Evolutionary conservation across 2,113 vertebrate species (phyloP).

Genomic region (Canis aureus): DNA sequence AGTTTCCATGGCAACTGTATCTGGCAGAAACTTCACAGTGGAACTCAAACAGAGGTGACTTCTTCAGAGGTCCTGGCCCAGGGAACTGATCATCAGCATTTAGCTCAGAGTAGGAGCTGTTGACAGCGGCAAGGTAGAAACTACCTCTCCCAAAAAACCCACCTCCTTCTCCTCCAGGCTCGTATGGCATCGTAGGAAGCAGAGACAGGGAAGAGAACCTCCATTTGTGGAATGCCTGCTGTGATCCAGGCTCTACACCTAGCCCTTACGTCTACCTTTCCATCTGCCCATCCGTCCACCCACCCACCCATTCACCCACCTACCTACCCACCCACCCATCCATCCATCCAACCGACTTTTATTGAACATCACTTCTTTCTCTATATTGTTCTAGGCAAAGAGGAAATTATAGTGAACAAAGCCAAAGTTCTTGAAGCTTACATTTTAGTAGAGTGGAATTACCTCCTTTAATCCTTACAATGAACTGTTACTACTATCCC

Average conservation of each 20-base stretch:
- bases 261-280: neutral
- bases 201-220: neutral
- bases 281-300: no score
- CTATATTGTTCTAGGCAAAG: neutral
- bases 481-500: neutral
- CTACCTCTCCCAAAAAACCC: neutral
- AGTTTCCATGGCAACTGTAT: conserved; percentile 69
- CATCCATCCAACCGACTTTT: neutral
- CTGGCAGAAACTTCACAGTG: conserved; percentile 58
- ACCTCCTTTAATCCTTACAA: neutral
- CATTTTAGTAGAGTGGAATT: neutral
- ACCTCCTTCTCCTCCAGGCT: neutral
- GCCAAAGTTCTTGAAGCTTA: neutral
- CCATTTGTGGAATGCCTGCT: neutral
- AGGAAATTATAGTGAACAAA: neutral
- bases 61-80: conserved; percentile 53
- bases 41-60: conserved; percentile 57
- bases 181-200: no score
- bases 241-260: neutral
- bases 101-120: neutral
- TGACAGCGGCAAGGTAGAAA: neutral
- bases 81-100: conserved; percentile 4
- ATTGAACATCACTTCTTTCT: neutral
- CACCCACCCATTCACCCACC: neutral
- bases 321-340: neutral